These are phyloP conservation scores for Felis chaus DNA, from an alignment of 2,113 vertebrate genomes.

Conservation along the genomic window DNA sequence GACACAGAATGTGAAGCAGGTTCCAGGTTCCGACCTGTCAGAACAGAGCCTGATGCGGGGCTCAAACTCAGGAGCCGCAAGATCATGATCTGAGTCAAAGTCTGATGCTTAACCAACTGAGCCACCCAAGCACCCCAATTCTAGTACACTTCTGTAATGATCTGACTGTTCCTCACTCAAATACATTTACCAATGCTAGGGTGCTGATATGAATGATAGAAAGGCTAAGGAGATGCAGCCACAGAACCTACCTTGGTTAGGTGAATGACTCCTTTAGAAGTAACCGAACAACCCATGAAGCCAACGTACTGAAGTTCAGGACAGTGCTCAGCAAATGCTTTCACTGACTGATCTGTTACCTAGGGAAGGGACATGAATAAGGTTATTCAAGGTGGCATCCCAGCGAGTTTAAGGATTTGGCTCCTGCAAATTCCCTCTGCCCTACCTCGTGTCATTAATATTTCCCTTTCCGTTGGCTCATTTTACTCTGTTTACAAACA, in stretches of 20 bases:
- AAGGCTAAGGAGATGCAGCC: not conserved
- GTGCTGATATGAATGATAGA: not conserved
- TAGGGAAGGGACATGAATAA: constrained; percentile 72
- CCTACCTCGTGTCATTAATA: not conserved
- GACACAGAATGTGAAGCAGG: too few relatives aligned
- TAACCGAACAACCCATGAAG: constrained; percentile 99
- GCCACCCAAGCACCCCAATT: not conserved
- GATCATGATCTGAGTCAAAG: too few relatives aligned
- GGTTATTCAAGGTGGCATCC: not conserved
- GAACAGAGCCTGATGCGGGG: too few relatives aligned
- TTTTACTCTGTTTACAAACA: not conserved
- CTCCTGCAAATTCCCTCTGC: not conserved
- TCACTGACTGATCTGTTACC: constrained; percentile 96
- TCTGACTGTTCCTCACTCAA: not conserved
- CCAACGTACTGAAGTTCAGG: constrained; percentile 97
- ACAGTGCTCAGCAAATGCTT: constrained; percentile 96
- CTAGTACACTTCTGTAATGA: not conserved
- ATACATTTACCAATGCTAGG: not conserved
- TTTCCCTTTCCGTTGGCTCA: not conserved
- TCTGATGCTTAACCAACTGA: too few relatives aligned
- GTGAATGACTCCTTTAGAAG: constrained; percentile 97
- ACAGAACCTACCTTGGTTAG: constrained; percentile 93
- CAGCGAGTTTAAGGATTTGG: not conserved
- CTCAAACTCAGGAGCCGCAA: too few relatives aligned
- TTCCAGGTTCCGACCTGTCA: too few relatives aligned